phyloP scores from a whole-genome alignment of 2,113 vertebrate genomes.

The Melozone crissalis region DNA sequence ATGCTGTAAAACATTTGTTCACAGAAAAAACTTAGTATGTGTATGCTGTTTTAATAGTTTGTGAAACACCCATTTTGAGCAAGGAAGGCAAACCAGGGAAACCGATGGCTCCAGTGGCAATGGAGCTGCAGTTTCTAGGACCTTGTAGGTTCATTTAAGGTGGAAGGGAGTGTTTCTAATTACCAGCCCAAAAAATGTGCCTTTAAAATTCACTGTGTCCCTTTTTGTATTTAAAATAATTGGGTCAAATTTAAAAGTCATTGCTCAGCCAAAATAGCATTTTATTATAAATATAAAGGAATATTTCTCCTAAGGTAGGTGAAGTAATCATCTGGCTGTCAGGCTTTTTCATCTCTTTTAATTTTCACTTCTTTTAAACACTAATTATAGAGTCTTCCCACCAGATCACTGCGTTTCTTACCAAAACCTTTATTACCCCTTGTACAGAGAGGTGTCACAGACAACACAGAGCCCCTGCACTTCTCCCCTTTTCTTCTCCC shows the following conservation, averaged over 20 bases:
- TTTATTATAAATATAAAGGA: neutral
- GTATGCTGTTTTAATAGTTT: rapidly evolving
- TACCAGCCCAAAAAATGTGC: neutral
- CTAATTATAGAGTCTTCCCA: neutral
- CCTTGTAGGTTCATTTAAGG: neutral
- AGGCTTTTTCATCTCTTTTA: neutral
- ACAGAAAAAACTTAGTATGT: neutral
- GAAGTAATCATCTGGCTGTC: neutral
- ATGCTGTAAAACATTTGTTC: neutral
- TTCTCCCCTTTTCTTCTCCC: neutral
- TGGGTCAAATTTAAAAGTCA: neutral
- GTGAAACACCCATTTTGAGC: neutral
- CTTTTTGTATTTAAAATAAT: neutral
- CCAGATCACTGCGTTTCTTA: neutral
- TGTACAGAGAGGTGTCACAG: neutral
- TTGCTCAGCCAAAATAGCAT: neutral
- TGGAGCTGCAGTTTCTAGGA: neutral
- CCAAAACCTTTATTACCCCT: neutral
- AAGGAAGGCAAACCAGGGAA: neutral
- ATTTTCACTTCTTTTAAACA: neutral
- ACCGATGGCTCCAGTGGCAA: neutral
- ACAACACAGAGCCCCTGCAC: neutral
- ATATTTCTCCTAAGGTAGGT: neutral
- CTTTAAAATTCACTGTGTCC: neutral
- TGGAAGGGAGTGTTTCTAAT: neutral